phyloP scores from a whole-genome alignment of 2,113 vertebrate genomes.

The Clarias magur region DNA sequence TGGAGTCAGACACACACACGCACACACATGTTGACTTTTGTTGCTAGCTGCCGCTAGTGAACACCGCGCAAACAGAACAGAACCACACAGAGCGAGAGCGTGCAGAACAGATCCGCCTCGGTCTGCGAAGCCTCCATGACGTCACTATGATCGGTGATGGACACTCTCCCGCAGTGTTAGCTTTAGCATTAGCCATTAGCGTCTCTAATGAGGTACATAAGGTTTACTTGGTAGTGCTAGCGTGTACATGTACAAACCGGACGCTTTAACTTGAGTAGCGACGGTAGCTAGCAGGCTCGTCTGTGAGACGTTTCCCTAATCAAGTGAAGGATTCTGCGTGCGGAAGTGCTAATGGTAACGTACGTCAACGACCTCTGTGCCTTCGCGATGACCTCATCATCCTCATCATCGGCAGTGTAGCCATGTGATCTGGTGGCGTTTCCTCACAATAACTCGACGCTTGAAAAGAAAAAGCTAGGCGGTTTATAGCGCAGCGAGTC shows the following conservation, averaged over 20 bases:
- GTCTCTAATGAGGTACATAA: neutral
- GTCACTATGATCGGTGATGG: conserved; percentile 39
- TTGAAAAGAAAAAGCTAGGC: neutral
- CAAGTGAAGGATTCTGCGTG: too few species aligned
- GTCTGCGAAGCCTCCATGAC: conserved; percentile 37
- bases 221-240: neutral
- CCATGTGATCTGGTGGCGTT: neutral
- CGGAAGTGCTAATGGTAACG: neutral
- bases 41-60: too few species aligned
- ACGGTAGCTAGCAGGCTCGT: neutral
- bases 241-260: neutral
- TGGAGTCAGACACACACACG: neutral
- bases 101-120: too few species aligned
- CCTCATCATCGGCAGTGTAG: accelerated
- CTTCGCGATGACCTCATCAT: neutral
- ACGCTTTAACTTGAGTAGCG: neutral
- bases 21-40: neutral
- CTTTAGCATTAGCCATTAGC: conserved; percentile 29
- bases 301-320: neutral
- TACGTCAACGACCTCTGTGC: neutral
- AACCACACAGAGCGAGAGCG: neutral
- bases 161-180: conserved; percentile 33
- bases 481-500: neutral
- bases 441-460: neutral
- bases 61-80: neutral